A percentile compares a stretch with the other conserved stretches of the same genome.
Evolutionary conservation across 2,888 invertebrate species (phyloP).

Genomic region (Pemphredon lugubris): DNA sequence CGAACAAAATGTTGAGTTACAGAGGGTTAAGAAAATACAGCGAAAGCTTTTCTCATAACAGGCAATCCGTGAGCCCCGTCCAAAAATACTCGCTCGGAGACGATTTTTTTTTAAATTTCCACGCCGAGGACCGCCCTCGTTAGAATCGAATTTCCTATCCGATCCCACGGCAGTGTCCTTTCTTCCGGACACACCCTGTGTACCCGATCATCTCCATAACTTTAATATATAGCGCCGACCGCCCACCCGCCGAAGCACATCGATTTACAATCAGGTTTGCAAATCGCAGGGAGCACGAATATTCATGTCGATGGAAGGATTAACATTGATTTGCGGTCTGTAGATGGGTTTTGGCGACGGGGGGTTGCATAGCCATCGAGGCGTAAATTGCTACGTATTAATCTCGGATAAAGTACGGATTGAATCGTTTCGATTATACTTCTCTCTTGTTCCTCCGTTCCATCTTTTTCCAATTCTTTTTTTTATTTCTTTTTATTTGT

Average conservation of each 20-base stretch:
- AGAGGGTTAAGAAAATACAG: no score
- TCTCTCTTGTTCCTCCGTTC: constrained; percentile 23
- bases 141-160: no score
- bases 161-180: no score
- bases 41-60: no score
- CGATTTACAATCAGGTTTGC: constrained; percentile 38
- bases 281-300: constrained; percentile 29
- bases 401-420: constrained; percentile 35
- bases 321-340: constrained; percentile 53
- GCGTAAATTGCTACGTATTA: constrained; percentile 49
- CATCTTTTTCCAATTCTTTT: constrained; percentile 22
- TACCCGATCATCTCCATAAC: constrained; percentile 3
- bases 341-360: constrained; percentile 12
- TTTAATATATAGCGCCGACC: constrained; percentile 11
- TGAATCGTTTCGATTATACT: constrained; percentile 32
- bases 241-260: background rate
- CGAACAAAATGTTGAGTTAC: no score
- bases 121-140: no score
- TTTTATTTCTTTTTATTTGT: constrained; percentile 6
- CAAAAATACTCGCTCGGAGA: no score
- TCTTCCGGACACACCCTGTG: background rate
- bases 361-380: constrained; percentile 4
- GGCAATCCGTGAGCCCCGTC: no score
- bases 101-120: no score
- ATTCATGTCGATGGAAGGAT: constrained; percentile 47